Base-by-base conservation (phyloP, 2,113 vertebrate species). In the Cinclus cinclus region DNA sequence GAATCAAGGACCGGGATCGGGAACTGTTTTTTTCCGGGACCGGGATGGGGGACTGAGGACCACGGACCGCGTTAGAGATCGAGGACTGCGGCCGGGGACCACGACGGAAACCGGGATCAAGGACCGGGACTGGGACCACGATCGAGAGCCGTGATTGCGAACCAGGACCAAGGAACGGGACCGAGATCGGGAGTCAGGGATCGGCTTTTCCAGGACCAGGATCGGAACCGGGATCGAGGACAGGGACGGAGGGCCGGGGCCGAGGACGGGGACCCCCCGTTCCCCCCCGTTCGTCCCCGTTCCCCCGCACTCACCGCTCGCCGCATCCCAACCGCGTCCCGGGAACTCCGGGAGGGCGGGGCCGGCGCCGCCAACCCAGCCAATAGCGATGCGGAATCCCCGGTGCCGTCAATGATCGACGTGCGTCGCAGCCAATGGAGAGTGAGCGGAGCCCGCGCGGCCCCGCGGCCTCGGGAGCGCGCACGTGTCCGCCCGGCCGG, bases 311-410 rank as follows among this genome's bases (percentile, higher is more conserved):
- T 85, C 82, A 85, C 82, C 69, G 50, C n/a, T 8, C 70, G 22
- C 59, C 70, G 42, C 82, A 84, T 84, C 69, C 69, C 59, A 18
- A 28, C n/a, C 41, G 59, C 70, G 69, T 41, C 82, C 69, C 68
- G 68, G 59, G 49, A 52, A 27, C 49, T 47, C 82, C n/a, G 30
- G 30, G 42, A 37, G 60, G 60, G 42, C 60, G 50, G 70, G 3
- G 12, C 30, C 30, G 6, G 2, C 7, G 0, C 50, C 24, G 14
- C 12, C 18, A 0, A 0, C 8, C 2, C 60, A 41, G 50, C 82
- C 60, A 75, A 85, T 85, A 23, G 60, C 1, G 3, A 2, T 8
- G 12, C 24, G 30, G 60, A 5, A 8, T 10, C n/a, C 12, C 42
- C 33, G 1, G 0, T 6, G 14, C 4, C 41, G 59, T 37, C 69